Evolutionary conservation across 2,113 vertebrate genomes (phyloP), one percentile per base, ranked within the genome.

Genomic region (Crotalus viridis): DNA sequence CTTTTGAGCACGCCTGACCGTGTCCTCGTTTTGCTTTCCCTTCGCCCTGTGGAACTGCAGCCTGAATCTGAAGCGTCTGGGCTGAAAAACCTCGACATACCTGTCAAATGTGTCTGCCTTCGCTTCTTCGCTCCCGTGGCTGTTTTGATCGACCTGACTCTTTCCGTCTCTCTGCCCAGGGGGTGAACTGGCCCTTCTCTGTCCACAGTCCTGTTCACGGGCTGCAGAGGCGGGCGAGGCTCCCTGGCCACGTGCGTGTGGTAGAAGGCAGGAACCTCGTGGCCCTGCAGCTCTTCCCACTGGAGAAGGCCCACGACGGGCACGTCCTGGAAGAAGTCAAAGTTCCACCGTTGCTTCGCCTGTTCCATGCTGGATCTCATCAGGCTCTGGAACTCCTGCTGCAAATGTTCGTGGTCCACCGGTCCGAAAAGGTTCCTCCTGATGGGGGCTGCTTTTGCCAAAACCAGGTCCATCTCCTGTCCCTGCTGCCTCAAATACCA

Each of bases 81-180:
- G 43, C 43, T 86, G 85, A 12, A 86, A 86, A 87, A 64, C 3
- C 1, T 3, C 3, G 3, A 92, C 95, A 64, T 90, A 99, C 98
- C 98, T 97, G 98, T 98, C 89, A 99, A 97, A 92, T 98, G 98
- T 0, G 96, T 98, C 96, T 98, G 98, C 88, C 97, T 97, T 94
- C 98, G 97, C 96, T 98, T 99, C 46, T 96, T 92, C 59, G 94
- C 90, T 90, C 90, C 92, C 0, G 33, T 90, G 0, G 28, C 92
- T 92, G 90, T 97, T 1, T 94, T 98, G 94, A 90, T 96, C 96
- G 96, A 97, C 95, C 94, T 33, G 61, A n/a, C 91, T n/a, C 95
- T 94, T 88, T 96, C 56, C 26, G 92, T 22, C 55, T 93, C 90
- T 93, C 93, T 88, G 52, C 89, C 69, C 0, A 92, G 92, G 0